Evolutionary conservation across 2,888 invertebrate species (phyloP).

Genomic region (Mayetiola destructor): DNA sequence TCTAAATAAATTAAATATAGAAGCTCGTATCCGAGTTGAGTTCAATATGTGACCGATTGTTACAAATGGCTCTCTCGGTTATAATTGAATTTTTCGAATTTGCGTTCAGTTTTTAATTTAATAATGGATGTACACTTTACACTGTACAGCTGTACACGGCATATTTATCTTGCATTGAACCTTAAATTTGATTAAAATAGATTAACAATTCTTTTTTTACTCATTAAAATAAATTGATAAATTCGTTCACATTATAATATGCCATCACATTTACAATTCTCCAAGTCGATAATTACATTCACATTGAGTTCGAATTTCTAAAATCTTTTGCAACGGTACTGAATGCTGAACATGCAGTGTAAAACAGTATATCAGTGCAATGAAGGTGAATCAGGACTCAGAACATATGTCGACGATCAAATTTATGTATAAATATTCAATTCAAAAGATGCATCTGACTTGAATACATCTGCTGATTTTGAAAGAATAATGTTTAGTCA

Average conservation of each 20-base stretch:
- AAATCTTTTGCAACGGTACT: background rate
- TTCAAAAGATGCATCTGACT: slow-evolving; percentile 2
- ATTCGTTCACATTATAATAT: background rate
- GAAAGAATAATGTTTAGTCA: background rate
- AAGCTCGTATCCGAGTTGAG: too few relatives aligned
- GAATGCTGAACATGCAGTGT: background rate
- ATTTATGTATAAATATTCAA: background rate
- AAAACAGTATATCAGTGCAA: background rate
- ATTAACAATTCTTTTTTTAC: too few relatives aligned
- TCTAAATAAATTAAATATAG: too few relatives aligned
- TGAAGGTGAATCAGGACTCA: background rate
- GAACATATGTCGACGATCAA: background rate
- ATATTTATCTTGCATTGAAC: too few relatives aligned
- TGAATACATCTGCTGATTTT: slow-evolving; percentile 9
- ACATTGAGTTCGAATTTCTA: background rate
- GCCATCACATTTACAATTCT: background rate
- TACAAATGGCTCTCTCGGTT: too few relatives aligned
- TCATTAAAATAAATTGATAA: background rate
- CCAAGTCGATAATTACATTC: background rate
- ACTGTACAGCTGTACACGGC: too few relatives aligned
- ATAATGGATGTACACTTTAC: too few relatives aligned
- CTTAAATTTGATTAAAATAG: too few relatives aligned
- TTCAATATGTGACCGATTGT: too few relatives aligned
- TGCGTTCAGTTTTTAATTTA: too few relatives aligned
- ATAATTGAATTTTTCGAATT: too few relatives aligned